These are phyloP conservation scores for Pantherophis guttatus DNA, from an alignment of 2,113 vertebrate species.

Conservation along the genomic window DNA sequence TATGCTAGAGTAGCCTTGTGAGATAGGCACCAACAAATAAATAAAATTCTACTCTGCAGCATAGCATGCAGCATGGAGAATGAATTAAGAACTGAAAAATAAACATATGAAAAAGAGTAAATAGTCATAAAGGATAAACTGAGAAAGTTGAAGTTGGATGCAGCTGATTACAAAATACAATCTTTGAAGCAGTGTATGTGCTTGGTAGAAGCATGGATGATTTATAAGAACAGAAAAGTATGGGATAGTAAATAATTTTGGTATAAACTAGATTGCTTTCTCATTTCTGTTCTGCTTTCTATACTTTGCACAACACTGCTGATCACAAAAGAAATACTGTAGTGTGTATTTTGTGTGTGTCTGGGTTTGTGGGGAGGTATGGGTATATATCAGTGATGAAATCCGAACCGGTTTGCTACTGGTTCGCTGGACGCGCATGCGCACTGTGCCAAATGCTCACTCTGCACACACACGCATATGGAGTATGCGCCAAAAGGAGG, in stretches of 20 bases:
- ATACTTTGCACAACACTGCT: not conserved
- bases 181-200: not conserved
- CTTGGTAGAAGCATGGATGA: not conserved
- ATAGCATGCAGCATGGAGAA: not conserved
- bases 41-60: not conserved
- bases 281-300: not conserved
- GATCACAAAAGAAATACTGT: not conserved
- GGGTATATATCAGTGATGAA: not conserved
- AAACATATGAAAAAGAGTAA: not conserved
- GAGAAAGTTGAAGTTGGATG: not conserved
- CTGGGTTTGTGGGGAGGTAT: not conserved
- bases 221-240: not conserved
- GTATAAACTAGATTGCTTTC: not conserved
- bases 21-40: not conserved
- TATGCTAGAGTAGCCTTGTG: not conserved
- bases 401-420: too few species aligned
- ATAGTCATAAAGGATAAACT: not conserved
- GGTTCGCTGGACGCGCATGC: too few species aligned
- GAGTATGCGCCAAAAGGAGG: too few species aligned
- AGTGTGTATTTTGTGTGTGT: not conserved
- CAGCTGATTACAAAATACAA: not conserved
- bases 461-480: too few species aligned
- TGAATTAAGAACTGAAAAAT: not conserved
- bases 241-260: not conserved
- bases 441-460: too few species aligned